Evolutionary conservation across 1,140 invertebrate species (phyloP).

Genomic region (Drosophila jambulina): DNA sequence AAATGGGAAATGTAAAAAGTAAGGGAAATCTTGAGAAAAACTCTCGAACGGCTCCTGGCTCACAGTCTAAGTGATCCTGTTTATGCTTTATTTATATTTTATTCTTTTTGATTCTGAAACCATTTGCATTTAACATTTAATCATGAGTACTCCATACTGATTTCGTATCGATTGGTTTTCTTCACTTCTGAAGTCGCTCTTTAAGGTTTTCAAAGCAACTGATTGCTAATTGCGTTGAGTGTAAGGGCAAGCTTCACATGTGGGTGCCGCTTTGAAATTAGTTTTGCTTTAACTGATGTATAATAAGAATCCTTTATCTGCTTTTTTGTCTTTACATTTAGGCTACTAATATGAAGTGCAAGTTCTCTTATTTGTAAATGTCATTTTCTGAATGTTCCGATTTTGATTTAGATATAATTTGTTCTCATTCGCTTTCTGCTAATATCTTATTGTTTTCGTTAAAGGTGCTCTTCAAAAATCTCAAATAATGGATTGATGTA

Average conservation of each 20-base stretch:
- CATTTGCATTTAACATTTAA: constrained; percentile 82
- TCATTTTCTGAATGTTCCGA: constrained; percentile 48
- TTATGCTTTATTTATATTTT: constrained; percentile 42
- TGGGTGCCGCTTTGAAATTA: constrained; percentile 12
- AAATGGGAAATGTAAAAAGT: constrained; percentile 14
- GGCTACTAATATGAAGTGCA: constrained; percentile 63
- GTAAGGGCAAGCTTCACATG: constrained; percentile 27
- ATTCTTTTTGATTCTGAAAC: constrained; percentile 78
- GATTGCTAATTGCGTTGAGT: constrained; percentile 33
- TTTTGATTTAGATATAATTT: constrained; percentile 39
- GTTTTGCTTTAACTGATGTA: constrained; percentile 14
- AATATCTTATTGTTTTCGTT: constrained; percentile 77
- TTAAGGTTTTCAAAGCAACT: constrained; percentile 40
- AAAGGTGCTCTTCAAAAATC: constrained; percentile 77
- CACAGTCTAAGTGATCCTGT: constrained; percentile 29
- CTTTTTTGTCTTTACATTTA: constrained; percentile 55
- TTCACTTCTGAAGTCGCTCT: constrained; percentile 37
- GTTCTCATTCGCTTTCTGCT: constrained; percentile 54
- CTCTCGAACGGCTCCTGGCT: constrained; percentile 36
- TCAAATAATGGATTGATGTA: constrained; percentile 58
- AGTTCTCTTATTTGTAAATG: constrained; percentile 55
- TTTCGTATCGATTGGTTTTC: constrained; percentile 35
- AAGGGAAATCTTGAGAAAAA: constrained; percentile 33
- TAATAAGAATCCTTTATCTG: constrained; percentile 17
- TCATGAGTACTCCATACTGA: constrained; percentile 49